Evolutionary conservation across 2,888 invertebrate genomes (phyloP).

Genomic region (Megaustenia siamemsis): DNA sequence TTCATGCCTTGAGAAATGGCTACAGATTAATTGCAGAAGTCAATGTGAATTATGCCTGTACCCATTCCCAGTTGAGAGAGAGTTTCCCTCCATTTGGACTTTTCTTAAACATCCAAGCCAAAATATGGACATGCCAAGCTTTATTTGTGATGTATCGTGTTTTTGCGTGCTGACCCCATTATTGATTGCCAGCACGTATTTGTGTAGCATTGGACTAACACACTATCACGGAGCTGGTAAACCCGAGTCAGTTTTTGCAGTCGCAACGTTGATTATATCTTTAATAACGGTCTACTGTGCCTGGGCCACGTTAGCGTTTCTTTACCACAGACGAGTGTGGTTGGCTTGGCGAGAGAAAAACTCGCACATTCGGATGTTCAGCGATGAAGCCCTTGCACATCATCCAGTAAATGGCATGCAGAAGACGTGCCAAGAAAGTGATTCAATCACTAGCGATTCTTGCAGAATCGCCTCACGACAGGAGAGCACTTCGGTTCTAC

Average conservation of each 20-base stretch:
- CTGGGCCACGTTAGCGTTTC: conserved; percentile 62
- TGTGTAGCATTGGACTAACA: conserved; percentile 81
- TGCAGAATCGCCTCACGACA: background rate
- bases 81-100: conserved; percentile 80
- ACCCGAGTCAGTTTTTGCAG: conserved; percentile 69
- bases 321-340: conserved; percentile 40
- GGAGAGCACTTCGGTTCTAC: background rate
- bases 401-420: background rate
- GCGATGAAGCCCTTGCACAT: background rate
- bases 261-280: conserved; percentile 67
- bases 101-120: conserved; percentile 83
- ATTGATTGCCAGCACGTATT: conserved; percentile 82
- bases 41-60: conserved; percentile 88
- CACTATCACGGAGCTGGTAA: conserved; percentile 61
- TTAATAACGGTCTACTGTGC: conserved; percentile 70
- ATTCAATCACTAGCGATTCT: background rate
- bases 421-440: background rate
- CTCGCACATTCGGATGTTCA: conserved; percentile 13
- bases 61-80: conserved; percentile 85
- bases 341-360: conserved; percentile 35
- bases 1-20: conserved; percentile 88
- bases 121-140: conserved; percentile 79
- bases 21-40: conserved; percentile 86
- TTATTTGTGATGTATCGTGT: conserved; percentile 83
- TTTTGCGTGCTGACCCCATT: conserved; percentile 84